Base-by-base conservation (phyloP, 2,888 invertebrate genomes). In the Coleophora deauratella region DNA sequence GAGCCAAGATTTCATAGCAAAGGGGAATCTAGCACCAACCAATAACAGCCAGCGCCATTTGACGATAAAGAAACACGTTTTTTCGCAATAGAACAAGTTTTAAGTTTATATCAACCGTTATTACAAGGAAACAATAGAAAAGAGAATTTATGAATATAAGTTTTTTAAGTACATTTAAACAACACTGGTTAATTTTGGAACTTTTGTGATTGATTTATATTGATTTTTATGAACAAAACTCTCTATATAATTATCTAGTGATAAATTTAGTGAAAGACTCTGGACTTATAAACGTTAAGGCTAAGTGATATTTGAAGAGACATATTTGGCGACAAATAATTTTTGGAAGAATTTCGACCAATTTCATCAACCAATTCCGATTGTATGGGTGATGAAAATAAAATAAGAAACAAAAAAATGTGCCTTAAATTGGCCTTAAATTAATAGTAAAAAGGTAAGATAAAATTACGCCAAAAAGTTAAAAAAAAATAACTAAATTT, bases 31-130 rank as follows among this genome's bases (percentile, higher is more conserved):
- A 84, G 79, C 61, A 66, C 57, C 50, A 76, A 72, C 50, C 68
- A 79, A 82, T 77, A 72, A 74, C 62, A 76, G 60, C 63, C 58
- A 66, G 65, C 79, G 85, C 78, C 82, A 86, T 86, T 86, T 86
- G 86, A 86, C 86, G 79, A 79, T 84, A 84, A 85, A 86, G 86
- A 72, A 85, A 82, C 78, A 81, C 84, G 84, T 86, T 86, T 86
- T 86, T 86, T 86, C 85, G 86, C 86, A 86, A 86, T 86, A 86
- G 86, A 86, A 86, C 86, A 84, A 86, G 86, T 86, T 86, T 86
- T 86, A 76, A 70, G 75, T 86, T 86, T 85, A 86, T 85, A 86
- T 86, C 86, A 85, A 86, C 79, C 79, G 81, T 86, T 86, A 84
- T 86, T 82, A 85, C 72, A 74, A 80, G 68, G 61, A 81, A 82